These are phyloP conservation scores for Diaphora mendica DNA, from an alignment of 2,888 invertebrate genomes.

Conservation along the genomic window DNA sequence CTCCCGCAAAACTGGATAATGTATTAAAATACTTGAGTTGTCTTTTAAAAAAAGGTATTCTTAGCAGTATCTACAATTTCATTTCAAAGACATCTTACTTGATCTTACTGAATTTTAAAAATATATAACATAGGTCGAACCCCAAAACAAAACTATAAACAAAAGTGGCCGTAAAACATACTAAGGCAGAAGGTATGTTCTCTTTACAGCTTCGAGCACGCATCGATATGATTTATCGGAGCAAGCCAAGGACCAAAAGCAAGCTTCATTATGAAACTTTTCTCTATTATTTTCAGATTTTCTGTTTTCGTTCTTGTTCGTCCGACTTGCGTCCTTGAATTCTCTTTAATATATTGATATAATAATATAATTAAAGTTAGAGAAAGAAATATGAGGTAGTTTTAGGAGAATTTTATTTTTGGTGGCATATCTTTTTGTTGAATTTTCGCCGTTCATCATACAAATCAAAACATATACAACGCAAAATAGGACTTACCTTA, in stretches of 20 bases:
- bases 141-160: conserved; percentile 21
- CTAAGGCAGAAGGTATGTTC: conserved; percentile 23
- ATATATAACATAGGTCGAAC: conserved; percentile 12
- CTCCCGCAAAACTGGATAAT: background rate
- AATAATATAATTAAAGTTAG: conserved; percentile 17
- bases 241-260: conserved; percentile 8
- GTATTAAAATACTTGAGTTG: background rate
- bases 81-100: background rate
- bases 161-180: conserved; percentile 27
- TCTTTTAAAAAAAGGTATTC: background rate
- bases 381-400: conserved; percentile 21
- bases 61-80: background rate
- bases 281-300: conserved; percentile 12
- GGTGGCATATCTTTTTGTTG: conserved; percentile 8
- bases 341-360: conserved; percentile 22
- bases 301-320: background rate
- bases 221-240: conserved; percentile 27
- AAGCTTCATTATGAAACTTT: conserved; percentile 15
- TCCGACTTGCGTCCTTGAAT: conserved; percentile 7
- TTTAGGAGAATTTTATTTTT: conserved; percentile 19
- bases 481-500: background rate
- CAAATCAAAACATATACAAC: background rate
- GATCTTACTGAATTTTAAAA: conserved; percentile 6
- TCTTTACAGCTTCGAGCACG: conserved; percentile 20
- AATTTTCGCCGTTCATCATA: background rate